Evolutionary conservation across 1,140 invertebrate genomes (phyloP), one percentile per base, ranked within the genome.

Genomic region (Heliothis virescens): DNA sequence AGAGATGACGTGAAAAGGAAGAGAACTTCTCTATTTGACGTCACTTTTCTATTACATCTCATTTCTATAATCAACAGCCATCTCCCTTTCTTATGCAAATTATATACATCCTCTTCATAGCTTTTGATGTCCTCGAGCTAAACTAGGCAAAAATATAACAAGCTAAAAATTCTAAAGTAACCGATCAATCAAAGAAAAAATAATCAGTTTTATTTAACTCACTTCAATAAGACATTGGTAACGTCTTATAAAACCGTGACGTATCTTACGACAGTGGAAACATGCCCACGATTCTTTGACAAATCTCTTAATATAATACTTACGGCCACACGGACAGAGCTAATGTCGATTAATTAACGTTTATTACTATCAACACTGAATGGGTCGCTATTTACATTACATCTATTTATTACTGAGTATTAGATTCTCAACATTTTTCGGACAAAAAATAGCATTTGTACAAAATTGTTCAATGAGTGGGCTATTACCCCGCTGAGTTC

Each of bases 271-370:
- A 50, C 57, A 62, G 52, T 60, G 72, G 57, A 62, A 62, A 75
- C 57, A 7, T 13, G 12, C 59, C 26, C 57, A 18, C 50, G 75
- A 88, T 86, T 89, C 85, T 86, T 86, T 90, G 90, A 91, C 90
- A 92, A 92, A 92, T 89, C 87, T 90, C 85, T 86, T 87, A 86
- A 87, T 88, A 91, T 84, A 87, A 86, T 87, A 79, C 83, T 73
- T 79, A 60, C 80, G 84, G 85, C 90, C 91, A 88, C 91, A 91
- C 87, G 90, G 85, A 86, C 84, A 60, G 87, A 59, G 60, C 86
- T 83, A 82, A 91, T 89, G 83, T 69, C 80, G 87, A 88, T 91
- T 91, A 92, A 91, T 91, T 88, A 90, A 79, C 83, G 79, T 85
- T 87, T 82, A 88, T 87, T 87, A 88, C 81, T 62, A 85, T 83